Base-by-base conservation (phyloP, 2,113 vertebrate genomes). In the Eurypyga helias region DNA sequence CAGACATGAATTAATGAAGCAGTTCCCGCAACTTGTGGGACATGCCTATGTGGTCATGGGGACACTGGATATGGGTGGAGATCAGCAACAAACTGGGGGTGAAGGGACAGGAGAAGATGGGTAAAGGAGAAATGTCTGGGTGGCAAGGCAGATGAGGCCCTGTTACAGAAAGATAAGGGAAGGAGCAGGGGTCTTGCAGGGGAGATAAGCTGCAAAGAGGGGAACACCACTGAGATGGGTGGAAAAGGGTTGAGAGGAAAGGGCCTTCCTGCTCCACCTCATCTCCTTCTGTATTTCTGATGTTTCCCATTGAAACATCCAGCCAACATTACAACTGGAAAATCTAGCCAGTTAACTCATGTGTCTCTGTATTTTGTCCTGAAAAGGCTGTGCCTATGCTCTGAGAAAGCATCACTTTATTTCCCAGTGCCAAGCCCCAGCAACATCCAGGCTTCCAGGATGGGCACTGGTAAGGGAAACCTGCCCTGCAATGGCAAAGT, bases 1-100 rank as follows among this genome's bases (percentile, higher is more conserved):
- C 95, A 96, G 96, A 97, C 91, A 61, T 91, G 57, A 96, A 94
- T 49, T 94, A 95, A 95, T 92, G 48, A 76, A 95, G 54, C 57
- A 71, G 62, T 93, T 96, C 29, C 49, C 80, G 46, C 62, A 94
- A 75, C 34, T 14, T 65, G 46, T 49, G 65, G 84, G 43, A 93
- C 52, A 85, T 87, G 91, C 57, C 72, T 91, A 75, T 1, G 1
- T 91, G 61, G 23, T 73, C n/a, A 41, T 87, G 34, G 24, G 70
- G 61, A 78, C 65, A 69, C 33, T 76, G 54, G 41, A 29, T 79
- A 62, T 46, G 81, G 89, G 87, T 94, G 91, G 93, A 92, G 86
- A 72, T 67, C 36, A 87, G n/a, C 49, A 82, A 21, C 1, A 69
- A 65, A 79, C 4, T 25, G 24, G 12, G 48, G 13, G 10, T 41